A percentile compares a stretch with the other conserved stretches of the same genome.
phyloP scores from a whole-genome alignment of 2,797 vertebrate genomes.

The Erethizon dorsatum region DNA sequence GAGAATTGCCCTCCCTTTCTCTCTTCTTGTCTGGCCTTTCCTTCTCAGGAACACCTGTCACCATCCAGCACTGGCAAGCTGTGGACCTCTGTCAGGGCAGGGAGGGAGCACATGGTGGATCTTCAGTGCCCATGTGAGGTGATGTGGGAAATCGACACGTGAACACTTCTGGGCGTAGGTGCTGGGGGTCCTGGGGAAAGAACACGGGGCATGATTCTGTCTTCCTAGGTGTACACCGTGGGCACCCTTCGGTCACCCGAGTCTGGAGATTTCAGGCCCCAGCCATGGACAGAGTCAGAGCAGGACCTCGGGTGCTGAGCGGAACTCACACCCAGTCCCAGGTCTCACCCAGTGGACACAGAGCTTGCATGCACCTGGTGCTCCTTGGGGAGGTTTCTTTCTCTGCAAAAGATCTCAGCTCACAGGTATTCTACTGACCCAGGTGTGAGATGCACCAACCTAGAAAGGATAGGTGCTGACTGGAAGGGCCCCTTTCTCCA shows the following conservation, averaged over 20 bases:
- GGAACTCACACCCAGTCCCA: neutral
- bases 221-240: neutral
- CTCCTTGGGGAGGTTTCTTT: too few relatives aligned
- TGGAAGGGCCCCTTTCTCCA: neutral
- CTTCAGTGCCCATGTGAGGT: neutral
- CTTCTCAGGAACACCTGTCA: neutral
- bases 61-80: rapidly evolving
- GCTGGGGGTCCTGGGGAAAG: rapidly evolving
- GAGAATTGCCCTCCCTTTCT: neutral
- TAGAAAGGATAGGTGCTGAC: neutral
- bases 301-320: neutral
- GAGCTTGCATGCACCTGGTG: rapidly evolving
- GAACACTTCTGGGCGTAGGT: neutral
- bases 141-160: neutral
- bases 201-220: too few relatives aligned
- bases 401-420: neutral
- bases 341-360: neutral
- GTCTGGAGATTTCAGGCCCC: neutral
- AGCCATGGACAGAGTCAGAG: neutral
- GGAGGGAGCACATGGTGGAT: rapidly evolving
- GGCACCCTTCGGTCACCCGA: neutral
- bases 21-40: neutral
- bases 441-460: neutral
- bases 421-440: neutral
- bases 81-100: rapidly evolving